These are phyloP conservation scores for Erpobdella octoculata DNA, from an alignment of 2,888 invertebrate genomes.

Conservation along the genomic window DNA sequence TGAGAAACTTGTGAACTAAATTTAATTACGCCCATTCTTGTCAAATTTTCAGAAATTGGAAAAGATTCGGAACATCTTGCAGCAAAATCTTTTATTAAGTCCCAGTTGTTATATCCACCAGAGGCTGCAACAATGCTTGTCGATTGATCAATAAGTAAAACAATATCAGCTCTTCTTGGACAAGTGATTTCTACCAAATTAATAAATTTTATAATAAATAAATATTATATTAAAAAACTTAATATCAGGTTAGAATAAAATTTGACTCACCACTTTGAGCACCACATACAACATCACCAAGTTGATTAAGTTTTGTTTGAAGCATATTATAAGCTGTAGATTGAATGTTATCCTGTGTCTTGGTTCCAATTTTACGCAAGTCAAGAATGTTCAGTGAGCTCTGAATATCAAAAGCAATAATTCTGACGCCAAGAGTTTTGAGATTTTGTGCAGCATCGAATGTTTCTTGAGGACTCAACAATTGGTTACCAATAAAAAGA, in stretches of 20 bases:
- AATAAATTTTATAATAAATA: no score
- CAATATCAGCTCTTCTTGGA: slow-evolving; percentile 30
- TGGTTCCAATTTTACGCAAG: slow-evolving; percentile 14
- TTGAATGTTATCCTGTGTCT: slow-evolving; percentile 12
- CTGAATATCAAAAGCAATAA: slow-evolving; percentile 23
- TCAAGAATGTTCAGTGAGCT: neutral
- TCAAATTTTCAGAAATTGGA: slow-evolving; percentile 22
- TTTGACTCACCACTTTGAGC: slow-evolving; percentile 22
- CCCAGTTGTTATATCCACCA: slow-evolving; percentile 29
- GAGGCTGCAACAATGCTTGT: slow-evolving; percentile 25
- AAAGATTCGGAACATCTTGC: slow-evolving; percentile 19
- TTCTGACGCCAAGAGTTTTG: neutral
- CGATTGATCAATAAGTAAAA: slow-evolving; percentile 27
- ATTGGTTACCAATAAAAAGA: slow-evolving; percentile 17
- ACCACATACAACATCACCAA: slow-evolving; percentile 17
- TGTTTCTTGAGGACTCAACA: neutral
- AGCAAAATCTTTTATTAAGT: slow-evolving; percentile 26
- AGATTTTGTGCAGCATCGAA: slow-evolving; percentile 7
- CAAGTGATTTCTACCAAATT: slow-evolving; percentile 10
- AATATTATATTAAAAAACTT: no score
- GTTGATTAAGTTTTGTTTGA: slow-evolving; percentile 15
- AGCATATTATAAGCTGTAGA: slow-evolving; percentile 17
- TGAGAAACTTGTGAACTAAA: slow-evolving; percentile 23
- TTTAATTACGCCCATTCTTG: slow-evolving; percentile 23
- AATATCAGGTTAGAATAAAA: neutral